phyloP scores from a whole-genome alignment of 2,888 invertebrate genomes.

The Drosophila gaucha region DNA sequence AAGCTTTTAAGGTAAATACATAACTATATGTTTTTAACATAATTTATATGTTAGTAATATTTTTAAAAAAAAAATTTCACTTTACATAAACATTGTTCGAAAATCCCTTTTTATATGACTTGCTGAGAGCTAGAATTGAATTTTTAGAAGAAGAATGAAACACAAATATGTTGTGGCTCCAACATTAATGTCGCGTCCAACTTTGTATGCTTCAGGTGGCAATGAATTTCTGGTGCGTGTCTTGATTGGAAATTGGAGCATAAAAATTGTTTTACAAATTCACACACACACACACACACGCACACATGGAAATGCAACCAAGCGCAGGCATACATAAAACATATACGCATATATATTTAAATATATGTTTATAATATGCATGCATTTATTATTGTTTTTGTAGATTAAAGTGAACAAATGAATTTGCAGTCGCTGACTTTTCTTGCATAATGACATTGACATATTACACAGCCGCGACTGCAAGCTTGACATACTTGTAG shows the following conservation, averaged over 20 bases:
- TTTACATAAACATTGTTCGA: no score
- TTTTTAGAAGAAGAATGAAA: slow-evolving; percentile 2
- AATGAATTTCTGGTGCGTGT: slow-evolving; percentile 80
- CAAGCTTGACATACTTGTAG: slow-evolving; percentile 49
- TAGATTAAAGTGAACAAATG: slow-evolving; percentile 45
- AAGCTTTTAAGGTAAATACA: no score
- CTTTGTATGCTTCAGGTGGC: slow-evolving; percentile 75
- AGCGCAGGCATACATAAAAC: slow-evolving; percentile 36
- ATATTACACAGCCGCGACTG: slow-evolving; percentile 42
- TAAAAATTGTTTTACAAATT: slow-evolving; percentile 70
- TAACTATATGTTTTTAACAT: no score
- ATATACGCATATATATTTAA: slow-evolving; percentile 3
- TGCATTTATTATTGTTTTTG: slow-evolving; percentile 59
- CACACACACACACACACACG: slow-evolving; percentile 18
- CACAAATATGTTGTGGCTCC: slow-evolving; percentile 20
- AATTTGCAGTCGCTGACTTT: slow-evolving; percentile 51
- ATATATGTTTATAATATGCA: slow-evolving; percentile 19
- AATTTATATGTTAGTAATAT: no score
- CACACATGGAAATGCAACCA: slow-evolving; percentile 32
- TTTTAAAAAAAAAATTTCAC: no score
- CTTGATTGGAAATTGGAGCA: slow-evolving; percentile 79
- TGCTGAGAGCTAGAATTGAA: no score
- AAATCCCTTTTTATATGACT: no score
- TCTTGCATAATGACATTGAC: slow-evolving; percentile 74
- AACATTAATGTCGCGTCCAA: slow-evolving; percentile 33